Percentiles rank a stretch among this genome's conserved stretches.
These are phyloP conservation scores for Neoitamus cyanurus DNA, from an alignment of 2,888 invertebrate species.

Conservation along the genomic window DNA sequence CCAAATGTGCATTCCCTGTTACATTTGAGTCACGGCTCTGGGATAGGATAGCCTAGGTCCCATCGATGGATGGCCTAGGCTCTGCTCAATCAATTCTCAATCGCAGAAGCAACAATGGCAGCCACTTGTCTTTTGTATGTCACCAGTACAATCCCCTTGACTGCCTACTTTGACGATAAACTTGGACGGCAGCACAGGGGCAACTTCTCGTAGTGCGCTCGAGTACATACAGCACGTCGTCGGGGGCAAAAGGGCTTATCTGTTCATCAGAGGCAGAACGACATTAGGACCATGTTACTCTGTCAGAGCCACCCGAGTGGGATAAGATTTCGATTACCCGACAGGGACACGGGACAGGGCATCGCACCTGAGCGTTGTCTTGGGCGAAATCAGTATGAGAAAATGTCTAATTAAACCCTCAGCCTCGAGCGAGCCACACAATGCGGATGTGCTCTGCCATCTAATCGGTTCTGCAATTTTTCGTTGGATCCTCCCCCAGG, in stretches of 20 bases:
- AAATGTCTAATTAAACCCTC: background rate
- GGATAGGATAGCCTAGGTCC: background rate
- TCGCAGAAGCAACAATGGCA: background rate
- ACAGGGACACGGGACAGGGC: background rate
- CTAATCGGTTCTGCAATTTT: background rate
- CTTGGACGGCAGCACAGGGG: background rate
- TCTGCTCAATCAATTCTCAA: background rate
- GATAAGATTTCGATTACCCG: background rate
- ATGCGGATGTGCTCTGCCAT: background rate
- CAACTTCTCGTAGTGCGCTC: background rate
- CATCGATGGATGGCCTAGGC: background rate
- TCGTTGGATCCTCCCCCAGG: background rate
- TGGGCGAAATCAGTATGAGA: background rate
- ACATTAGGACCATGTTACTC: background rate
- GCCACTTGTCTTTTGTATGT: slow-evolving; percentile 7
- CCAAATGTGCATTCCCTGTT: background rate
- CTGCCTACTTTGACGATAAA: background rate
- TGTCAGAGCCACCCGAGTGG: background rate
- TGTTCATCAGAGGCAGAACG: background rate
- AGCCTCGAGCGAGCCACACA: background rate
- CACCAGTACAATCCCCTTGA: background rate
- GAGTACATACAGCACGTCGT: background rate
- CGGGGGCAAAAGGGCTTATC: background rate
- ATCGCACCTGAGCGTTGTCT: background rate
- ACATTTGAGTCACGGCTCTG: background rate